These are phyloP conservation scores for Platypus cylindrus DNA, from an alignment of 2,888 invertebrate species.

Conservation along the genomic window DNA sequence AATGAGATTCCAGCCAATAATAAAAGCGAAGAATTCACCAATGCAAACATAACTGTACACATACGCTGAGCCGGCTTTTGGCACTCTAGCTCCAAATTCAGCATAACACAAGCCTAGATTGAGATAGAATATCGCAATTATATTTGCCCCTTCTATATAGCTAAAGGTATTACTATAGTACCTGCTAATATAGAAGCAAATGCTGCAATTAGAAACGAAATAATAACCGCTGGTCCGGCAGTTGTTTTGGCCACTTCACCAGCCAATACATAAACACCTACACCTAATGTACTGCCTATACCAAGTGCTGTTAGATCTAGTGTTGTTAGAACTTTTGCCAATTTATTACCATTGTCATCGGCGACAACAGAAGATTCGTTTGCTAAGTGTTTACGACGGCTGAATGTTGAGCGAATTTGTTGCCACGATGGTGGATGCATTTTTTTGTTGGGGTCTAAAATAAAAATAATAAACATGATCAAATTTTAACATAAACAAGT, in stretches of 20 bases:
- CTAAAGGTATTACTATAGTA: constrained; percentile 31
- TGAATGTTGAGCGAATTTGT: constrained; percentile 24
- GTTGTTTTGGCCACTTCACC: constrained; percentile 69
- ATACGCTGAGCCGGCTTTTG: constrained; percentile 85
- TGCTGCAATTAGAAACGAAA: constrained; percentile 83
- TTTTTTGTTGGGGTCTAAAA: constrained; percentile 17
- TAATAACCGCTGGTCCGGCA: constrained; percentile 75
- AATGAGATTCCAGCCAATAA: constrained; percentile 90
- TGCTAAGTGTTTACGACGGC: constrained; percentile 39
- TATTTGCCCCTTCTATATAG: not conserved
- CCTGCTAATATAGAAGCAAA: constrained; percentile 84
- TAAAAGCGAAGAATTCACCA: constrained; percentile 82
- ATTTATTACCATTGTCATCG: constrained; percentile 35
- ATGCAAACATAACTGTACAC: constrained; percentile 89
- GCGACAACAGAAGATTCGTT: too few species aligned
- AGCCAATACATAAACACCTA: constrained; percentile 82
- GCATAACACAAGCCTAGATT: constrained; percentile 72
- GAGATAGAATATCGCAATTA: not conserved
- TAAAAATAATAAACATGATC: not conserved
- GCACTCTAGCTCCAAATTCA: constrained; percentile 81
- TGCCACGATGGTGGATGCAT: constrained; percentile 23
- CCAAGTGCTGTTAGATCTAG: constrained; percentile 75
- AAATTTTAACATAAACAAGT: too few species aligned
- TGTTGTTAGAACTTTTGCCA: constrained; percentile 64
- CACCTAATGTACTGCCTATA: constrained; percentile 73